phyloP scores from a whole-genome alignment of 92 coral and sea anemone species.

The Phenganax subtilis region DNA sequence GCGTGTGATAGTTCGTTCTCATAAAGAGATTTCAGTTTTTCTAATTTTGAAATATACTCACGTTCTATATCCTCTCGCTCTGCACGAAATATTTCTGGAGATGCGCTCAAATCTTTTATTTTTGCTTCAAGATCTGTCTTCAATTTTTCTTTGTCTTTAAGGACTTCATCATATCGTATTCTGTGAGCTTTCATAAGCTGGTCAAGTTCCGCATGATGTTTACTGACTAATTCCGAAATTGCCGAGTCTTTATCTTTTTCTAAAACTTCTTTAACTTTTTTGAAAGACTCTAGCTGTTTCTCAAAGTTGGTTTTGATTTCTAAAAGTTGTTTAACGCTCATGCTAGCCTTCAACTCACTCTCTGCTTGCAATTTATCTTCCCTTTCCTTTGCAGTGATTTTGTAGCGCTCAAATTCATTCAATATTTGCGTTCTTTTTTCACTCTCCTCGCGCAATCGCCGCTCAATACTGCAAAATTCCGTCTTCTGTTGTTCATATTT shows the following conservation, averaged over 20 bases:
- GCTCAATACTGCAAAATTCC: conserved; percentile 63
- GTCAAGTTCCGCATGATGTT: conserved; percentile 87
- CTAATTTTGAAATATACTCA: conserved; percentile 77
- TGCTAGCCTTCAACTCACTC: conserved; percentile 62
- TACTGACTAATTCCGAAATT: conserved; percentile 59
- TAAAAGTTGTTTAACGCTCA: conserved; percentile 69
- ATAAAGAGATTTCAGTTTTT: conserved; percentile 74
- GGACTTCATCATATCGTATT: conserved; percentile 84
- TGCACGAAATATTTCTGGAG: conserved; percentile 58
- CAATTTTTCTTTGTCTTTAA: conserved; percentile 75
- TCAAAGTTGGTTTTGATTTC: conserved; percentile 78
- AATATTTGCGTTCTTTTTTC: conserved; percentile 67
- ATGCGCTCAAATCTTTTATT: conserved; percentile 47
- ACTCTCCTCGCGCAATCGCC: conserved; percentile 67
- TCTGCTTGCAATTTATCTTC: conserved; percentile 64
- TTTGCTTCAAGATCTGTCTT: conserved; percentile 62
- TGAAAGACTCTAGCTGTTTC: conserved; percentile 75
- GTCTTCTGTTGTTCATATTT: conserved; percentile 72
- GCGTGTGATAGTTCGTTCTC: conserved; percentile 79
- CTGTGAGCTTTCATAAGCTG: conserved; percentile 97
- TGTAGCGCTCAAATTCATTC: conserved; percentile 72
- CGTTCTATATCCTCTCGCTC: conserved; percentile 64
- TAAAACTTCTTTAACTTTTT: conserved; percentile 58
- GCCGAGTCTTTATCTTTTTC: conserved; percentile 84
- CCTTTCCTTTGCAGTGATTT: conserved; percentile 58